A percentile compares a stretch with the other conserved stretches of the same genome.
Conservation (phyloP, 2,888 invertebrate genomes). For the Parnassius mnemosyne region DNA sequence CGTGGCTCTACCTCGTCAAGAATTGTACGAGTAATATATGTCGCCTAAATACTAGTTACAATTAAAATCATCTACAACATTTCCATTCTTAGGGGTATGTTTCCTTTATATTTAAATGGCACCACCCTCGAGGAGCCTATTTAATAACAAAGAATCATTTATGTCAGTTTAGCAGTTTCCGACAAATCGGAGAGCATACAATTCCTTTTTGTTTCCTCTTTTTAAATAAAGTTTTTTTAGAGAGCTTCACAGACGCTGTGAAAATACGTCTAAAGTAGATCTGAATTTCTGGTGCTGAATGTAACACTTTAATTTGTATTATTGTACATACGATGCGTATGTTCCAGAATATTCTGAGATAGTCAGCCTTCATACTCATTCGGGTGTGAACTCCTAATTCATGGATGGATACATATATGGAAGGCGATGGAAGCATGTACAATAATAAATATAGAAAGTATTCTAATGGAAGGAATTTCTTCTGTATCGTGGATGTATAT, state of each 20-base stretch:
- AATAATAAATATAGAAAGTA: conserved; percentile 75
- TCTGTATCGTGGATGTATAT: no score
- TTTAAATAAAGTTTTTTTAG: conserved; percentile 42
- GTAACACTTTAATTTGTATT: conserved; percentile 57
- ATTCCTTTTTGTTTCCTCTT: no score
- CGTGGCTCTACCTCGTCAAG: no score
- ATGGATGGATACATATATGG: conserved; percentile 43
- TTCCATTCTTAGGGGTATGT: no score
- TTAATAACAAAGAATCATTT: no score
- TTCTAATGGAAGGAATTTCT: conserved; percentile 67
- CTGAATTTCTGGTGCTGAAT: conserved; percentile 62
- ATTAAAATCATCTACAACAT: no score
- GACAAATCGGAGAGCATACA: no score
- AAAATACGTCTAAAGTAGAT: conserved; percentile 54
- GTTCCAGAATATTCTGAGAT: conserved; percentile 49
- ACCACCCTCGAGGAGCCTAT: no score
- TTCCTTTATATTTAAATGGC: no score
- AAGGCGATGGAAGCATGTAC: conserved; percentile 63
- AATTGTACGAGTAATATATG: no score
- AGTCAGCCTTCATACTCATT: conserved; percentile 37
- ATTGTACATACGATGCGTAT: conserved; percentile 68
- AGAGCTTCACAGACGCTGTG: conserved; percentile 51
- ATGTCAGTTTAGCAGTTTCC: no score
- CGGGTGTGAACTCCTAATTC: conserved; percentile 34
- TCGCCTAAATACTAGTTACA: no score